Conservation (phyloP, 2,888 invertebrate genomes). For the Oeneis ivallda region DNA sequence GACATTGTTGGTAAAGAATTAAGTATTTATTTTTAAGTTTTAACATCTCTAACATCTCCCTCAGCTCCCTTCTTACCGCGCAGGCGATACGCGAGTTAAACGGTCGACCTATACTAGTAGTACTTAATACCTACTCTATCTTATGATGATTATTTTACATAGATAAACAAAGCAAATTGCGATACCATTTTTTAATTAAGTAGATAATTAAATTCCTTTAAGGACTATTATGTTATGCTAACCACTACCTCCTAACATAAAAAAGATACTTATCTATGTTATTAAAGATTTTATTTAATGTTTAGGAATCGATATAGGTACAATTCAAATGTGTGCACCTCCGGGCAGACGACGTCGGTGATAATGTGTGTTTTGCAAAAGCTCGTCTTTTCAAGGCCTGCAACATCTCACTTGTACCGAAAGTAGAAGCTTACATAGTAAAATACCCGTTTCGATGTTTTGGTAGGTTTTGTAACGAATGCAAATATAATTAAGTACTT, state of each 20-base stretch:
- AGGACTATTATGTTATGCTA: constrained; percentile 1
- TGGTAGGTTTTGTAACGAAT: constrained; percentile 41
- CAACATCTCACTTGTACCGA: constrained; percentile 67
- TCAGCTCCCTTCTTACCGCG: too few species aligned
- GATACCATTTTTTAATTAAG: neutral
- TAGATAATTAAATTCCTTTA: constrained; percentile 14
- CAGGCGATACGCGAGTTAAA: too few species aligned
- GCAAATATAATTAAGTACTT: constrained; percentile 36
- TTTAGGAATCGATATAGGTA: constrained; percentile 30
- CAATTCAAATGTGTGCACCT: constrained; percentile 53
- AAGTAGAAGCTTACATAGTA: constrained; percentile 71
- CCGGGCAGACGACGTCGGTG: constrained; percentile 48
- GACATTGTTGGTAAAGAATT: too few species aligned
- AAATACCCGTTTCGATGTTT: constrained; percentile 52
- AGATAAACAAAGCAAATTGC: neutral
- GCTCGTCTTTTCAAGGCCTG: constrained; percentile 67
- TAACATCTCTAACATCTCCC: too few species aligned
- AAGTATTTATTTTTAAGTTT: too few species aligned
- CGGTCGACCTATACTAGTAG: too few species aligned
- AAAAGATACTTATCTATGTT: constrained; percentile 10
- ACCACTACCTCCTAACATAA: neutral
- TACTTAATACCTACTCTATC: too few species aligned
- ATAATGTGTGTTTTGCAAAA: constrained; percentile 59
- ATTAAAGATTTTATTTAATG: constrained; percentile 13
- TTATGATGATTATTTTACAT: too few species aligned